phyloP scores from a whole-genome alignment of 2,797 vertebrate genomes.

The Mormyrus proboscirostris region DNA sequence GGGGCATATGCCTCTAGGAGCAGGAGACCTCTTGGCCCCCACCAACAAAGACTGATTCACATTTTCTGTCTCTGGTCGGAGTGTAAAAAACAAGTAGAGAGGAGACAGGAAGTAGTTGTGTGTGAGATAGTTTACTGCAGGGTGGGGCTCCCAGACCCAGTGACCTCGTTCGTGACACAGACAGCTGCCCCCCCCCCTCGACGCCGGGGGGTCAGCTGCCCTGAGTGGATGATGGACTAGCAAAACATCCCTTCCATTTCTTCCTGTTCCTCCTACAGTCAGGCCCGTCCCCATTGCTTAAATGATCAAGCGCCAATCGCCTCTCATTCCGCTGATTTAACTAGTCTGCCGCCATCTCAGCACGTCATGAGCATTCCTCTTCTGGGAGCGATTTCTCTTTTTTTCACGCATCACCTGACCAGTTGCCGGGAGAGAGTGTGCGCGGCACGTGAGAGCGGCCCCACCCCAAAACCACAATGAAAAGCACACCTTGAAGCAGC shows the following conservation, averaged over 20 bases:
- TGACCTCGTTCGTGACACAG: not conserved
- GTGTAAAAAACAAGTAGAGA: not conserved
- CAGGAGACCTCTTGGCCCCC: not conserved
- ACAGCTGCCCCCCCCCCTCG: not conserved
- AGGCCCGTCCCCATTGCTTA: not conserved
- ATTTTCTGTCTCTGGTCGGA: not conserved
- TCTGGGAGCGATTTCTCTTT: not conserved
- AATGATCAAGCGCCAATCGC: not conserved
- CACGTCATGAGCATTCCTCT: not conserved
- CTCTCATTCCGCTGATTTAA: not conserved
- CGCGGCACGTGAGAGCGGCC: not conserved
- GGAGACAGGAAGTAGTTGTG: constrained; percentile 26
- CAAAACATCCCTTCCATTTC: not conserved
- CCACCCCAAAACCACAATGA: not conserved
- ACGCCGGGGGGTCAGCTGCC: not conserved
- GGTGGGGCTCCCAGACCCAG: constrained; percentile 21
- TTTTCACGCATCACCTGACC: not conserved
- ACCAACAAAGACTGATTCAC: not conserved
- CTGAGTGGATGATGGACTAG: not conserved
- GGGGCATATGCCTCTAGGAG: not conserved
- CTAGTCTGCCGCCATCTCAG: not conserved
- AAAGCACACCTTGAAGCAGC: not conserved
- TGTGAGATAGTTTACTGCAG: constrained; percentile 20
- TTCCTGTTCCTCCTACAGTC: not conserved
- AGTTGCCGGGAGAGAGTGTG: not conserved